Percentiles rank a stretch among this genome's conserved stretches.
These are phyloP conservation scores for Anguilla anguilla DNA, from an alignment of 2,797 vertebrate genomes.

Conservation along the genomic window DNA sequence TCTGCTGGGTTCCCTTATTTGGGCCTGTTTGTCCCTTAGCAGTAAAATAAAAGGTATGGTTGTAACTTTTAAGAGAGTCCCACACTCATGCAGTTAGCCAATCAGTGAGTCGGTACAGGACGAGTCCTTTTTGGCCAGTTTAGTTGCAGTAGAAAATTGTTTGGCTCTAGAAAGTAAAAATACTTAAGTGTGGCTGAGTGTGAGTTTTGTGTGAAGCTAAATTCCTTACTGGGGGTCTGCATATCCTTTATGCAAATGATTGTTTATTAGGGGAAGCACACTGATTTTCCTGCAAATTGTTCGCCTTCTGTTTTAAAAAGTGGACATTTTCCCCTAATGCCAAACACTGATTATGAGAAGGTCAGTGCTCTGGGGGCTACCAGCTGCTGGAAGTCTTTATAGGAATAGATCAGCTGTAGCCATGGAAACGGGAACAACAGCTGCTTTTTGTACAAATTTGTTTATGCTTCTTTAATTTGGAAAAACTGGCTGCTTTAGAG, in stretches of 20 bases:
- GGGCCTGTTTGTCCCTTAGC: neutral
- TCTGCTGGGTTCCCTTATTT: neutral
- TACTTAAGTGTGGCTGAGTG: slow-evolving; percentile 72
- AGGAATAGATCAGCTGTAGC: slow-evolving; percentile 19
- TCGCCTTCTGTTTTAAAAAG: slow-evolving; percentile 63
- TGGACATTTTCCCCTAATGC: slow-evolving; percentile 7
- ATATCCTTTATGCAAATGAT: slow-evolving; percentile 79
- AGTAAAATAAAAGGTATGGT: neutral
- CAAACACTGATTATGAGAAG: slow-evolving; percentile 13
- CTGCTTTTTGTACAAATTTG: slow-evolving; percentile 11
- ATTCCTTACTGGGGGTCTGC: slow-evolving; percentile 61
- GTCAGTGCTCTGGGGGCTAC: slow-evolving; percentile 31
- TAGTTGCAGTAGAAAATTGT: neutral
- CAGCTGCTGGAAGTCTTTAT: neutral
- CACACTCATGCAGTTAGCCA: neutral
- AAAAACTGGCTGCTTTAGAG: slow-evolving; percentile 26
- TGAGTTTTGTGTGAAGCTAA: slow-evolving; percentile 66
- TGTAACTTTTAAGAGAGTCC: neutral
- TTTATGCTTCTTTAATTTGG: slow-evolving; percentile 39
- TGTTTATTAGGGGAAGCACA: slow-evolving; percentile 68
- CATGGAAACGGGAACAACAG: neutral
- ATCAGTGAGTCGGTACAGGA: neutral
- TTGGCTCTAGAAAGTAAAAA: slow-evolving; percentile 48
- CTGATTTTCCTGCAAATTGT: slow-evolving; percentile 53
- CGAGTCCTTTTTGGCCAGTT: neutral